These are phyloP conservation scores for Nomada lathburiana DNA, from an alignment of 2,888 invertebrate species.

Conservation along the genomic window DNA sequence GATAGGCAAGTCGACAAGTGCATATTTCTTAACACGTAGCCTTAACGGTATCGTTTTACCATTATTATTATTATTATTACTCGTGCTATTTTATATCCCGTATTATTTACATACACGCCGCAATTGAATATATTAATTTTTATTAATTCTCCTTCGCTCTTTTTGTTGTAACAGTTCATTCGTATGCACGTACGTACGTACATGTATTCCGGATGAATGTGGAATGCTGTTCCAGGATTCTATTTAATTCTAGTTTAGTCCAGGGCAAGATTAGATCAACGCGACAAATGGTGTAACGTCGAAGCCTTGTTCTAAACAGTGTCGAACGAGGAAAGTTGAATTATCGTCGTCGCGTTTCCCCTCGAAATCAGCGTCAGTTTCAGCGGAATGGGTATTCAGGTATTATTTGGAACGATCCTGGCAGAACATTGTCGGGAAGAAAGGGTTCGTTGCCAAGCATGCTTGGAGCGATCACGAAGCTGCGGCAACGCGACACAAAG, in stretches of 20 bases:
- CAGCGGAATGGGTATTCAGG: constrained; percentile 24
- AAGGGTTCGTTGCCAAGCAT: constrained; percentile 60
- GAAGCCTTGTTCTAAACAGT: neutral
- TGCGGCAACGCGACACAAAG: constrained; percentile 59
- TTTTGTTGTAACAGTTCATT: too few species aligned
- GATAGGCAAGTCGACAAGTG: neutral
- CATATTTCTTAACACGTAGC: too few species aligned
- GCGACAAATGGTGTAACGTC: neutral
- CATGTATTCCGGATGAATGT: too few species aligned
- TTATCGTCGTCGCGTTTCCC: neutral
- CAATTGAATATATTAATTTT: too few species aligned
- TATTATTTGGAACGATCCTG: constrained; percentile 44
- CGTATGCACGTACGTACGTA: too few species aligned
- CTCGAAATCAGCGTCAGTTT: constrained; percentile 30
- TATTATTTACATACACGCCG: too few species aligned
- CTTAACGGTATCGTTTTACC: neutral
- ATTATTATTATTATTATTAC: neutral
- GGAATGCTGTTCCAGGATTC: too few species aligned
- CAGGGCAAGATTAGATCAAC: too few species aligned
- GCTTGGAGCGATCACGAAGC: constrained; percentile 58
- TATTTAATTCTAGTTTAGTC: too few species aligned
- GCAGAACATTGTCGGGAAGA: constrained; percentile 38
- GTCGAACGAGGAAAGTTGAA: neutral
- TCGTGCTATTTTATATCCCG: too few species aligned
- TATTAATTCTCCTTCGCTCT: too few species aligned